Evolutionary conservation across 2,113 vertebrate genomes (phyloP).

Genomic region (Sinocyclocheilus rhinocerous): DNA sequence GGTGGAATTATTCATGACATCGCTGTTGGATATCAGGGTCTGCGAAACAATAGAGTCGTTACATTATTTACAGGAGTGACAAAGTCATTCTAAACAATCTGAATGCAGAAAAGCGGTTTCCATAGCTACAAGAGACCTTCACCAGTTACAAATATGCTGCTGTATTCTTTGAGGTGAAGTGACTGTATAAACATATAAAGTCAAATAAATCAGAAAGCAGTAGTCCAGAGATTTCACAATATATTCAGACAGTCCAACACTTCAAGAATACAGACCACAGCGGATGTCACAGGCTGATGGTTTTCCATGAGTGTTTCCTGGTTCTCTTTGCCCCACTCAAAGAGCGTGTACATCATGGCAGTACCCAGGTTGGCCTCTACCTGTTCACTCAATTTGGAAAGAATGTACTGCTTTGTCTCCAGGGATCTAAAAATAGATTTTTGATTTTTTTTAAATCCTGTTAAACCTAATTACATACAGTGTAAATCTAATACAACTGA

Average conservation of each 20-base stretch:
- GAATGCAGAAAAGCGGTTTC: not conserved
- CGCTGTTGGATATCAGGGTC: constrained; percentile 78
- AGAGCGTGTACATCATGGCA: constrained; percentile 95
- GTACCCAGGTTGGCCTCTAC: constrained; percentile 90
- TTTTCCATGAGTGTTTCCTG: constrained; percentile 93
- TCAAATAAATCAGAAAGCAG: not conserved
- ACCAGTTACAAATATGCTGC: not conserved
- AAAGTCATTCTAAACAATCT: not conserved
- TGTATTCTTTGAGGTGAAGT: not conserved
- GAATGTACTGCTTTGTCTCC: constrained; percentile 84
- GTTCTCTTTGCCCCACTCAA: constrained; percentile 97
- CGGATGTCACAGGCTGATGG: constrained; percentile 78
- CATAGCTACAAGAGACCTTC: not conserved
- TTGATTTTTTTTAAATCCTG: not conserved
- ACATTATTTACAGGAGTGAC: not conserved
- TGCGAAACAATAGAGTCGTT: constrained; percentile 56
- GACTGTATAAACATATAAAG: not conserved
- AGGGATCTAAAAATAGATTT: constrained; percentile 75
- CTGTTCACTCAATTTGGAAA: constrained; percentile 86
- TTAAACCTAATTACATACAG: not conserved
- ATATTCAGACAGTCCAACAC: not conserved
- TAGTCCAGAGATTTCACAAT: not conserved
- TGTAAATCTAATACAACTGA: not conserved
- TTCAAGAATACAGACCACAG: constrained; percentile 73
- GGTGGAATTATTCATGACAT: constrained; percentile 64